Percentiles rank a stretch among this genome's conserved stretches.
Conservation (phyloP, 1,140 invertebrate genomes). For the Alviniconcha marisindica region DNA sequence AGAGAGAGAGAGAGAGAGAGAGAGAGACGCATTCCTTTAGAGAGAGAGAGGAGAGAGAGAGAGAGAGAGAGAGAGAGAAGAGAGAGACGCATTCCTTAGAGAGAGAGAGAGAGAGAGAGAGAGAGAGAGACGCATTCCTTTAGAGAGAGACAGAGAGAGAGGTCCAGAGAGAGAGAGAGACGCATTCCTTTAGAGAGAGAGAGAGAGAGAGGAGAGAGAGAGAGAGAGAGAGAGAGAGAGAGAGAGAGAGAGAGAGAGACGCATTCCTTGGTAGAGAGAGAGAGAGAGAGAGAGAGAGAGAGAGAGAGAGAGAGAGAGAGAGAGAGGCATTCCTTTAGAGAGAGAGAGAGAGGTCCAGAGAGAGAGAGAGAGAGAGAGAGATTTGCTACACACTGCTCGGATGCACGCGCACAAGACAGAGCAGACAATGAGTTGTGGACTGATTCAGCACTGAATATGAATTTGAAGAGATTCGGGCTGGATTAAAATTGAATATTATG, state of each 20-base stretch:
- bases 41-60: too few relatives aligned
- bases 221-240: too few relatives aligned
- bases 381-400: too few relatives aligned
- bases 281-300: too few relatives aligned
- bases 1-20: neutral
- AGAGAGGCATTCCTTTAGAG: neutral
- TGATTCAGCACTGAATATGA: neutral
- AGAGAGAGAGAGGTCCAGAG: neutral
- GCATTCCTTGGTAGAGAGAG: too few relatives aligned
- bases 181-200: too few relatives aligned
- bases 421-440: neutral
- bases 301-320: neutral
- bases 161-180: too few relatives aligned
- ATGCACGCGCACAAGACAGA: neutral
- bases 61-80: neutral
- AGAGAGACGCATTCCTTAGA: neutral
- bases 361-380: neutral
- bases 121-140: too few relatives aligned
- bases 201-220: too few relatives aligned
- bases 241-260: too few relatives aligned
- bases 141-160: too few relatives aligned
- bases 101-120: neutral
- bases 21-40: too few relatives aligned
- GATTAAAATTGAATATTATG: neutral
- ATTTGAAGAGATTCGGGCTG: neutral